Percentiles rank a stretch among this genome's conserved stretches.
Conservation (phyloP, 2,113 vertebrate species). For the Mirounga angustirostris region DNA sequence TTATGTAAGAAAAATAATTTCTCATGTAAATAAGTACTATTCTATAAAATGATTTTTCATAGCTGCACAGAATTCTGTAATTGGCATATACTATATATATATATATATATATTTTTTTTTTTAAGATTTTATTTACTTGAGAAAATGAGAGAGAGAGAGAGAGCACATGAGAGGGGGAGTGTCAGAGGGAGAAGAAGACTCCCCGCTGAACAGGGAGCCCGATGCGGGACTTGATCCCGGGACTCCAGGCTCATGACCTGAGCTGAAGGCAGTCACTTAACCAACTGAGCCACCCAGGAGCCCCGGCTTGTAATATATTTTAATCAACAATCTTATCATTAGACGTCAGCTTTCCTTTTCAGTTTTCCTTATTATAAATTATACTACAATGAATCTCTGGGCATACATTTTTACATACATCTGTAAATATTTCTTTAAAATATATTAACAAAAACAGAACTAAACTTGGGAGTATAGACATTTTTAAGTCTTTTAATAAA, state of each 20-base stretch:
- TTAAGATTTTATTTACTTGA: too few species aligned
- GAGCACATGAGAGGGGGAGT: too few species aligned
- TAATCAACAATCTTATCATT: not conserved
- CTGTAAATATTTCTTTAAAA: conserved; percentile 38
- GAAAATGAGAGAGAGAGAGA: too few species aligned
- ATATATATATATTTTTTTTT: too few species aligned
- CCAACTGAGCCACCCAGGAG: too few species aligned
- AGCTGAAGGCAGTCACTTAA: too few species aligned
- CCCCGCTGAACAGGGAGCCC: too few species aligned
- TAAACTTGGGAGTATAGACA: not conserved
- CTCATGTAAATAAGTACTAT: not conserved
- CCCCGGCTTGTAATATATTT: not conserved
- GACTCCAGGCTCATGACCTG: too few species aligned
- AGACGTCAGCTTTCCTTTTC: conserved; percentile 12
- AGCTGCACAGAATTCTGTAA: not conserved
- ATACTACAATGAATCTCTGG: not conserved
- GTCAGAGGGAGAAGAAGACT: too few species aligned
- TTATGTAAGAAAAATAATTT: conserved; percentile 29
- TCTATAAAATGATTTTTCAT: not conserved
- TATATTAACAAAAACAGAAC: not conserved
- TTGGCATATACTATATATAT: not conserved
- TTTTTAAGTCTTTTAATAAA: conserved; percentile 49
- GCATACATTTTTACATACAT: not conserved
- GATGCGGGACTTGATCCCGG: too few species aligned
- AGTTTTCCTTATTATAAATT: not conserved